phyloP scores from a whole-genome alignment of 2,888 invertebrate species.

The Euplagia quadripunctaria region DNA sequence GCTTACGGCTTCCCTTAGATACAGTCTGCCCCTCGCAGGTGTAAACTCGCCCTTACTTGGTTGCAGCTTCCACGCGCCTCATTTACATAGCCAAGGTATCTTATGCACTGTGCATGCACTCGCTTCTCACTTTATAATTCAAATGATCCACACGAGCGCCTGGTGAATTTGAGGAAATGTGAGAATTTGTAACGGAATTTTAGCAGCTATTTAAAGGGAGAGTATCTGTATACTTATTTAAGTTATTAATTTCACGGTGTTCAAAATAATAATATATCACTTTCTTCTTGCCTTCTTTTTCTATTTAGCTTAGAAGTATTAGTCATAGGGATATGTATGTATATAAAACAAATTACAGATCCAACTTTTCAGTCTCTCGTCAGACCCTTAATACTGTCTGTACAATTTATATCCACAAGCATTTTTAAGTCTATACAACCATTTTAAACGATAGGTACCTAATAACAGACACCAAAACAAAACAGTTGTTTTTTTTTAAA shows the following conservation, averaged over 20 bases:
- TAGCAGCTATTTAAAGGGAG: slow-evolving; percentile 52
- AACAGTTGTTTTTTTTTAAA: slow-evolving; percentile 48
- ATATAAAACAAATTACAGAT: too few species aligned
- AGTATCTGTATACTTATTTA: slow-evolving; percentile 44
- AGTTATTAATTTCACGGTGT: not conserved
- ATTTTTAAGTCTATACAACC: too few species aligned
- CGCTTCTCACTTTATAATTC: slow-evolving; percentile 84
- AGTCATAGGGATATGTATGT: too few species aligned
- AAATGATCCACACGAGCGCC: slow-evolving; percentile 77
- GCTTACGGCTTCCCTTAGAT: slow-evolving; percentile 39
- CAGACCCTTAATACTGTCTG: too few species aligned
- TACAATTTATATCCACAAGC: too few species aligned
- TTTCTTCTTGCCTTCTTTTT: not conserved
- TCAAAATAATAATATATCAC: slow-evolving; percentile 9
- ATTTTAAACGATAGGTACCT: slow-evolving; percentile 14
- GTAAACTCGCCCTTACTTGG: slow-evolving; percentile 66
- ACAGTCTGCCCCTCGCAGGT: slow-evolving; percentile 63
- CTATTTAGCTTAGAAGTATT: too few species aligned
- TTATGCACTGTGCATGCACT: slow-evolving; percentile 83
- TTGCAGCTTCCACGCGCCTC: slow-evolving; percentile 69
- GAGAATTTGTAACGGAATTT: slow-evolving; percentile 85
- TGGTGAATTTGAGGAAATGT: slow-evolving; percentile 78
- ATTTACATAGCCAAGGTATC: slow-evolving; percentile 81
- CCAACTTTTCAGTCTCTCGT: too few species aligned
- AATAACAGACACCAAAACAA: slow-evolving; percentile 50